Percentiles rank a stretch among this genome's conserved stretches.
phyloP scores from a whole-genome alignment of 92 coral and sea anemone genomes.

The Isaurus tuberculatus region DNA sequence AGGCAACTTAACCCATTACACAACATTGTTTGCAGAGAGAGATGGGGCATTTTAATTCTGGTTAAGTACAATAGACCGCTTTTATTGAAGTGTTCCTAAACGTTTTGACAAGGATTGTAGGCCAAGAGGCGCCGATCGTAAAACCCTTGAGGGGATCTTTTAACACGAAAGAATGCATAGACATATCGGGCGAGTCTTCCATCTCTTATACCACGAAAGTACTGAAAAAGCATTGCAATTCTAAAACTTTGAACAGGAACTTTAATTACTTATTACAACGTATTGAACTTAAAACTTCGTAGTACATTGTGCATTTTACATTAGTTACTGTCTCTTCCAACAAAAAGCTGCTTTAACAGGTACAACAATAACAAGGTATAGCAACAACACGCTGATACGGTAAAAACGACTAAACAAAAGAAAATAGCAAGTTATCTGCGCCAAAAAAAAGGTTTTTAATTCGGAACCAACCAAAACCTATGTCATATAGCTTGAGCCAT shows the following conservation, averaged over 20 bases:
- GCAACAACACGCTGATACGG: conserved; percentile 48
- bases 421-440: conserved; percentile 52
- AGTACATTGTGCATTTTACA: conserved; percentile 50
- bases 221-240: conserved; percentile 16
- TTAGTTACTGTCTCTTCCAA: conserved; percentile 27
- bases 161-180: conserved; percentile 17
- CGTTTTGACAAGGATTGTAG: conserved; percentile 13
- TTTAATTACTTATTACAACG: conserved; percentile 28
- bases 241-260: conserved; percentile 51
- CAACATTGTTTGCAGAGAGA: conserved; percentile 12
- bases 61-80: conserved; percentile 12
- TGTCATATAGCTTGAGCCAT: conserved; percentile 47
- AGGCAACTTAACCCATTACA: neutral
- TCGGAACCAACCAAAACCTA: conserved; percentile 55
- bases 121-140: conserved; percentile 7
- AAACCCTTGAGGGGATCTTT: conserved; percentile 19
- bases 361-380: conserved; percentile 37
- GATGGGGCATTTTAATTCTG: conserved; percentile 2
- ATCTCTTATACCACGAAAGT: conserved; percentile 28
- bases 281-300: conserved; percentile 26
- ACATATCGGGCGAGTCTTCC: neutral
- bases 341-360: conserved; percentile 45
- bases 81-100: neutral
- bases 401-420: conserved; percentile 39
- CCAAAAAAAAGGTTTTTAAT: conserved; percentile 48